Evolutionary conservation across 1,140 invertebrate species (phyloP), one percentile per base, ranked within the genome.

Genomic region (Drosophila pseudoananassae): DNA sequence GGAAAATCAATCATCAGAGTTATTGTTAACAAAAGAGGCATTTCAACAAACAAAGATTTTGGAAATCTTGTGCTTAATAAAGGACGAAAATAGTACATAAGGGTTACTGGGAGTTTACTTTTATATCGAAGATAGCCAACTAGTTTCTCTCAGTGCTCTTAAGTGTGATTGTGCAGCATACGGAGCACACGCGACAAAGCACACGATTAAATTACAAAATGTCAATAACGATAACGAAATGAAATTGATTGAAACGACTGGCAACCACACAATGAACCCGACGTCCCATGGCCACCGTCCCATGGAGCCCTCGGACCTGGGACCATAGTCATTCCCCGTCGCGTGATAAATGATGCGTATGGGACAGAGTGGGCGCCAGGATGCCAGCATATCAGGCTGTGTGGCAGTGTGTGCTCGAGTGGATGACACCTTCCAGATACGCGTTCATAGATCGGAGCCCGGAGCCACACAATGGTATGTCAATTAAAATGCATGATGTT

Each of bases 401-500:
- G 10, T 12, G 33, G 33, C 10, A 49, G 43, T 68, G 58, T 57
- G 58, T 56, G 57, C 65, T 59, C 49, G 68, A 81, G 68, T 63
- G 71, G 58, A 74, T 33, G 74, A 79, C 76, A 78, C 76, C 74
- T 82, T 58, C 45, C 71, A 66, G 55, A 82, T 72, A 55, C 43
- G 58, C 56, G 20, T 63, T 52, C 61, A 68, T 68, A 72, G 66
- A 76, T 72, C 72, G 31, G 5, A 27, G 25, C 25, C 4, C 25
- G 38, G 14, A 29, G 68, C 54, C 55, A 15, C 54, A 75, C 56
- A 82, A 81, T 87, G 81, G 81, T 73, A 78, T 85, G 81, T 85
- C 81, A 85, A 85, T 85, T 85, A 85, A 87, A 85, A 85, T 85
- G 78, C 81, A 87, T 87, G 74, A 87, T 85, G 81, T 87, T 85